Evolutionary conservation across 1,140 invertebrate species (phyloP).

Genomic region (Drosophila navojoa): DNA sequence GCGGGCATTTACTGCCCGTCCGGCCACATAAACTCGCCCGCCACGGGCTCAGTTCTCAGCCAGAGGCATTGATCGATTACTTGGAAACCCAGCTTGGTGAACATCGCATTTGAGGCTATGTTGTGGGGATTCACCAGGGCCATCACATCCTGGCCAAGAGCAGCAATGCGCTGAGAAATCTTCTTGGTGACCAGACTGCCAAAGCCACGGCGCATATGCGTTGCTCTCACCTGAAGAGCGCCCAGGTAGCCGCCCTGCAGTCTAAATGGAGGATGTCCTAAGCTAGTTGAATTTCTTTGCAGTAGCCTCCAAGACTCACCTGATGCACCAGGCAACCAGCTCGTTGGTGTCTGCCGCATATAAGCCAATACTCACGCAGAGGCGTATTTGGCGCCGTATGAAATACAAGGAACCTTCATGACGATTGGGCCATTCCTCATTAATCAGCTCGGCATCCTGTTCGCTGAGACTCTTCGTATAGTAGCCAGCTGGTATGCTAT

Average conservation of each 20-base stretch:
- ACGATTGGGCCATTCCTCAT: slow-evolving; percentile 72
- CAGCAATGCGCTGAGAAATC: slow-evolving; percentile 69
- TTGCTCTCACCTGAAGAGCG: slow-evolving; percentile 73
- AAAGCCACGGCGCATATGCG: slow-evolving; percentile 78
- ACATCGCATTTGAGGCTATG: slow-evolving; percentile 64
- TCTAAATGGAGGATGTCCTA: slow-evolving; percentile 4
- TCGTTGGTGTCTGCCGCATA: slow-evolving; percentile 43
- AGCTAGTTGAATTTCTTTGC: no score
- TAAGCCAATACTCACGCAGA: slow-evolving; percentile 67
- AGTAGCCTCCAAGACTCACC: slow-evolving; percentile 29
- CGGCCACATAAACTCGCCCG: slow-evolving; percentile 46
- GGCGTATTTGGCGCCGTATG: slow-evolving; percentile 62
- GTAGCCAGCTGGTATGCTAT: slow-evolving; percentile 55
- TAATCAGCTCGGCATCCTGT: slow-evolving; percentile 57
- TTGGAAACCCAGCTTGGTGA: slow-evolving; percentile 78
- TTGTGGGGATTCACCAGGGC: slow-evolving; percentile 71
- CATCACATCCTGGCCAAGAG: slow-evolving; percentile 75
- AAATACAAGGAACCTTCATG: slow-evolving; percentile 73
- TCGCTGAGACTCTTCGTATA: slow-evolving; percentile 34
- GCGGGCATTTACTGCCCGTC: slow-evolving; percentile 48
- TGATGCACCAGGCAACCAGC: slow-evolving; percentile 76
- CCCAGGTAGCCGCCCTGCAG: slow-evolving; percentile 80
- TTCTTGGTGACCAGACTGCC: slow-evolving; percentile 72
- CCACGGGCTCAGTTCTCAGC: slow-evolving; percentile 49
- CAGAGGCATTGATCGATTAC: slow-evolving; percentile 67